Conservation (phyloP, 2,888 invertebrate species). For the Rhamnusium bicolor region DNA sequence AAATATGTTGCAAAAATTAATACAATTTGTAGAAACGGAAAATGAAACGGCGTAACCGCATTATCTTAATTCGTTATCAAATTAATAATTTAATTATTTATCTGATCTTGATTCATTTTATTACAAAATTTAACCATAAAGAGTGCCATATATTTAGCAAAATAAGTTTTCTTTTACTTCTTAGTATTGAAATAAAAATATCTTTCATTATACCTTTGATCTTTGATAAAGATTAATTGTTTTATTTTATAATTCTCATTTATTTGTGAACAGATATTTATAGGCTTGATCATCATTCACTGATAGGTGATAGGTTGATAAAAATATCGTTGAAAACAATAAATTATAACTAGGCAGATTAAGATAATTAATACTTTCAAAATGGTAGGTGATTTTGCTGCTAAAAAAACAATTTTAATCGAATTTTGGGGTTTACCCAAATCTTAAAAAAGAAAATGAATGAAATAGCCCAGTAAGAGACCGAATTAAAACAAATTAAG, state of each 20-base stretch:
- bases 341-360: too few species aligned
- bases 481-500: too few species aligned
- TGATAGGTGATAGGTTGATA: not conserved
- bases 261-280: too few species aligned
- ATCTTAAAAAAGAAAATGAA: too few species aligned
- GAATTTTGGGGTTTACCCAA: too few species aligned
- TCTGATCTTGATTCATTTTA: not conserved
- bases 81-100: not conserved
- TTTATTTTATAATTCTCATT: not conserved
- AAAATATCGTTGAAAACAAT: not conserved
- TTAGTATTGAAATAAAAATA: not conserved
- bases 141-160: not conserved
- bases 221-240: not conserved
- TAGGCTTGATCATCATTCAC: not conserved
- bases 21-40: not conserved
- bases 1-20: not conserved
- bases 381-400: too few species aligned
- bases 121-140: not conserved
- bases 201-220: not conserved
- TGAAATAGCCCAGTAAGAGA: too few species aligned
- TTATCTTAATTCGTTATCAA: not conserved
- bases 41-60: too few species aligned
- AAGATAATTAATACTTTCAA: too few species aligned
- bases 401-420: too few species aligned
- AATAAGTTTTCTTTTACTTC: not conserved